Conservation (phyloP, 2,113 vertebrate species). For the Chloropsis hardwickii region DNA sequence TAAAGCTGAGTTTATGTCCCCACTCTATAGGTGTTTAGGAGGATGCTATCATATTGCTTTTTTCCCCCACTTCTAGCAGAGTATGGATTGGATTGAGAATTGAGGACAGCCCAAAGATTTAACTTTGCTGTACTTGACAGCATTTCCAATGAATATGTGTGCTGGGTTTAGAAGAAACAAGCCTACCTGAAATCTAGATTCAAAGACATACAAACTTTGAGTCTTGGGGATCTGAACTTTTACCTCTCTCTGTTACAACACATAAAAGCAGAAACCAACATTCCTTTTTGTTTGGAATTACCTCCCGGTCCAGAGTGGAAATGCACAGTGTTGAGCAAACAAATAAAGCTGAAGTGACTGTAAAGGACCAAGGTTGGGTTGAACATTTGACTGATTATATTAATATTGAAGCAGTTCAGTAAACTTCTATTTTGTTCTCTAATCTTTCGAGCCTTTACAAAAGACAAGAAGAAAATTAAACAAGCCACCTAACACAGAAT, state of each 20-base stretch:
- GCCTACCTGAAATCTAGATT: neutral
- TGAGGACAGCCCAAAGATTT: neutral
- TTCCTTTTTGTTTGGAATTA: neutral
- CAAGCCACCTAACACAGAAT: neutral
- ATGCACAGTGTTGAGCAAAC: neutral
- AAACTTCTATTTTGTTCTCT: neutral
- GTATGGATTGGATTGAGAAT: neutral
- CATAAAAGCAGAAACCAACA: neutral
- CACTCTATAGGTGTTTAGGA: neutral
- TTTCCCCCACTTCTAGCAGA: neutral
- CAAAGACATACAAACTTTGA: neutral
- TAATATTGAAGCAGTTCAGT: neutral
- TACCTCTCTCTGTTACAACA: neutral
- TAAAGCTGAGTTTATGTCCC: slow-evolving; percentile 6
- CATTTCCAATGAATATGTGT: neutral
- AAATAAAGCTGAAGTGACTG: neutral
- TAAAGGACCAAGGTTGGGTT: neutral
- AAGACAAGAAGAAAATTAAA: neutral
- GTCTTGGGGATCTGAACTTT: neutral
- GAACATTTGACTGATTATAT: neutral
- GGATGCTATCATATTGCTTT: neutral
- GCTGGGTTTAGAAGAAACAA: neutral
- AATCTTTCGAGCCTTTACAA: neutral
- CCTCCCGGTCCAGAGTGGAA: accelerated
- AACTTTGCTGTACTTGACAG: neutral